Percentiles rank a stretch among this genome's conserved stretches.
Conservation (phyloP, 2,888 invertebrate genomes). For the Lithosia quadra region DNA sequence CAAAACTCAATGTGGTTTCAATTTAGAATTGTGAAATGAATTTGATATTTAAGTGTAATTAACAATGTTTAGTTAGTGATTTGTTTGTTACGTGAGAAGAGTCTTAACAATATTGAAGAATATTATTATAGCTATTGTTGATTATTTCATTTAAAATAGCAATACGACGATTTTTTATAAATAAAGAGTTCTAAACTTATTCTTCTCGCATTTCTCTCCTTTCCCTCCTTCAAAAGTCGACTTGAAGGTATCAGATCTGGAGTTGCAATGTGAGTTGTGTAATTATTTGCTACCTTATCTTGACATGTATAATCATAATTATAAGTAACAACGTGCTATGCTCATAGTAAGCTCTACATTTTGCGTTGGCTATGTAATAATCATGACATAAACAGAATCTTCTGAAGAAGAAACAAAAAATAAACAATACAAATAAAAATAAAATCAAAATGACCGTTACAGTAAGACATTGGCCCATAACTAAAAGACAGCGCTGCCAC, state of each 20-base stretch:
- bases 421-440: constrained; percentile 53
- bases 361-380: not conserved
- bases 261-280: not conserved
- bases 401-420: constrained; percentile 33
- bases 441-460: constrained; percentile 61
- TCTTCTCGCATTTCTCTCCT: not conserved
- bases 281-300: not conserved
- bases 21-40: constrained; percentile 42
- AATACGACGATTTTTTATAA: too few species aligned
- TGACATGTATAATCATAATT: not conserved
- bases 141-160: not conserved
- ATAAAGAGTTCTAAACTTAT: not conserved
- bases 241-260: not conserved
- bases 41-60: constrained; percentile 46
- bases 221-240: not conserved
- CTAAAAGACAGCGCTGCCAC: constrained; percentile 60
- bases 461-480: constrained; percentile 66
- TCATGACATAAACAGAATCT: not conserved
- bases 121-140: too few species aligned
- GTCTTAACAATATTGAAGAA: not conserved
- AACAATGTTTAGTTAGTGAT: constrained; percentile 37
- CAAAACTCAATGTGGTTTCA: constrained; percentile 43
- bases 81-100: constrained; percentile 32
- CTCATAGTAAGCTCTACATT: constrained; percentile 1
- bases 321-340: not conserved